Conservation (phyloP, 2,888 invertebrate genomes). For the Eulithis prunata region DNA sequence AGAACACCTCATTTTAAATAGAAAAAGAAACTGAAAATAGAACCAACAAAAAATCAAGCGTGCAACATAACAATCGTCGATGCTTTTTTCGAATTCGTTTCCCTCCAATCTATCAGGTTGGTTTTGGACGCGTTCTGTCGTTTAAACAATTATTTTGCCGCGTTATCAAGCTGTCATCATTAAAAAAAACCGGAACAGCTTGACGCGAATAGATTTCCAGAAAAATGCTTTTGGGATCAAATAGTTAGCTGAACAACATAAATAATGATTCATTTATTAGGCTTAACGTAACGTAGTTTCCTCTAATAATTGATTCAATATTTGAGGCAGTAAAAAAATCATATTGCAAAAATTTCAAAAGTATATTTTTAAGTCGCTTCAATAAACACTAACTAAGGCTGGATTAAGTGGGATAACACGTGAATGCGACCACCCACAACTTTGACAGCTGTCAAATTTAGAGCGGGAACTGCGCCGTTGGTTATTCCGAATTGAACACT, state of each 20-base stretch:
- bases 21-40: slow-evolving; percentile 51
- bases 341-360: no score
- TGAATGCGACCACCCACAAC: slow-evolving; percentile 68
- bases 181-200: slow-evolving; percentile 37
- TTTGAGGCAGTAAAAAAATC: no score
- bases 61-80: slow-evolving; percentile 62
- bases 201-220: slow-evolving; percentile 34
- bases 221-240: slow-evolving; percentile 44
- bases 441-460: slow-evolving; percentile 58
- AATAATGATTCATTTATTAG: no score
- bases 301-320: no score
- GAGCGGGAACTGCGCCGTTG: not conserved
- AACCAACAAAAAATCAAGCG: slow-evolving; percentile 52
- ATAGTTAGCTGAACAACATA: no score
- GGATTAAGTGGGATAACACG: slow-evolving; percentile 65
- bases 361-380: no score
- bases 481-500: not conserved
- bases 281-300: no score
- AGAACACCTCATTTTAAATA: slow-evolving; percentile 4
- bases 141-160: slow-evolving; percentile 74
- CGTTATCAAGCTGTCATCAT: slow-evolving; percentile 74
- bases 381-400: slow-evolving; percentile 62
- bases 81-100: slow-evolving; percentile 64
- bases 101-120: slow-evolving; percentile 66
- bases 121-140: slow-evolving; percentile 71